Conservation (phyloP, 2,113 vertebrate genomes). For the Bagarius yarrelli region DNA sequence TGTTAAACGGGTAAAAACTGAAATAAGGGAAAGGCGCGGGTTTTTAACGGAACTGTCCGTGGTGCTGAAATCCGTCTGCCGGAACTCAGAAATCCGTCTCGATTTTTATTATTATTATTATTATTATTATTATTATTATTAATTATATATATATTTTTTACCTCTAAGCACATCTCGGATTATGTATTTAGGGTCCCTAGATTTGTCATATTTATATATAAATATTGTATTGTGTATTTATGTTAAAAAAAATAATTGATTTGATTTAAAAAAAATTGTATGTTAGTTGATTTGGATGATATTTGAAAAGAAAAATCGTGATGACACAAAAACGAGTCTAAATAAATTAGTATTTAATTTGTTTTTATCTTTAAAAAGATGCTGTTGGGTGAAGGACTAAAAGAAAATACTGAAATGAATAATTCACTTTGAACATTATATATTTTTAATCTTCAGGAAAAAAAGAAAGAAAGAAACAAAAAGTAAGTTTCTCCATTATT, state of each 20-base stretch:
- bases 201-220: too few relatives aligned
- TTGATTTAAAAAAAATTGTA: too few relatives aligned
- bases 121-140: too few relatives aligned
- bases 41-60: conserved; percentile 17
- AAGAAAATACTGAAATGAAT: not conserved
- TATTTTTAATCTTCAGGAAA: not conserved
- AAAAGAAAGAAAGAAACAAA: not conserved
- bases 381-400: too few relatives aligned
- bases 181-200: not conserved
- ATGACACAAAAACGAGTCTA: not conserved
- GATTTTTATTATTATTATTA: too few relatives aligned
- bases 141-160: too few relatives aligned
- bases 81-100: not conserved
- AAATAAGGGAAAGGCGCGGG: not conserved
- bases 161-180: not conserved
- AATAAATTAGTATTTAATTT: not conserved
- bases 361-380: not conserved
- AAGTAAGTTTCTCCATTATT: not conserved
- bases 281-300: too few relatives aligned
- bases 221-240: too few relatives aligned
- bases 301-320: too few relatives aligned
- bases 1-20: not conserved
- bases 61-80: conserved; percentile 35
- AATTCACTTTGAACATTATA: not conserved
- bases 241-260: too few relatives aligned